phyloP scores from a whole-genome alignment of 2,113 vertebrate genomes.

The Coreoperca whiteheadi region DNA sequence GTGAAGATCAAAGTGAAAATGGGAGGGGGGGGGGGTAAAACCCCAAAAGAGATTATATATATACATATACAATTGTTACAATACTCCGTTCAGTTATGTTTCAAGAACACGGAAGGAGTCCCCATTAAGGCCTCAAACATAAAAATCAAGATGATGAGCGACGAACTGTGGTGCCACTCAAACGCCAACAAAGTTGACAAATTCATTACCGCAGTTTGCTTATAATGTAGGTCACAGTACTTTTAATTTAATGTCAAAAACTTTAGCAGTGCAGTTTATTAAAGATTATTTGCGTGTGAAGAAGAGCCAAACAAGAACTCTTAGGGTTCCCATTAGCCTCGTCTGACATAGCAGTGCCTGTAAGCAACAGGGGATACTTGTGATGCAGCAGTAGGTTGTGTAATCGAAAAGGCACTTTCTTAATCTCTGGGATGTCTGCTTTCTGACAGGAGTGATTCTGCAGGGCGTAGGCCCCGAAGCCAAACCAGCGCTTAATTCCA shows the following conservation, averaged over 20 bases:
- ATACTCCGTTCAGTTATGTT: background rate
- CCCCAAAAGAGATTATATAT: background rate
- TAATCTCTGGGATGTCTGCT: background rate
- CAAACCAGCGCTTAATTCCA: background rate
- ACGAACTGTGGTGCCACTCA: background rate
- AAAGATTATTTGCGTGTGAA: background rate
- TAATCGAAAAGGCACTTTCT: background rate
- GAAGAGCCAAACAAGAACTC: background rate
- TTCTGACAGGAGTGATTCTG: background rate
- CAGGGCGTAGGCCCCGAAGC: background rate
- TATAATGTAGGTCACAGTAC: too few relatives aligned
- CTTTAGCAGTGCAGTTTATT: background rate
- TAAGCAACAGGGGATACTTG: background rate
- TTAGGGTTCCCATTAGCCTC: background rate
- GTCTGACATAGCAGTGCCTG: background rate
- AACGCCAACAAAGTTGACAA: background rate
- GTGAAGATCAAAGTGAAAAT: conserved; percentile 9
- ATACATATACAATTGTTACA: rapidly evolving
- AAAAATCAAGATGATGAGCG: background rate
- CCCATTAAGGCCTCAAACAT: background rate
- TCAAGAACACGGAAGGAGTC: background rate
- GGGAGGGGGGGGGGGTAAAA: too few relatives aligned
- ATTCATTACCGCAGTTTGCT: background rate
- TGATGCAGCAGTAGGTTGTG: background rate
- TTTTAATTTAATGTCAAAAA: too few relatives aligned